Evolutionary conservation across 2,888 invertebrate genomes (phyloP), one percentile per base, ranked within the genome.

Genomic region (Cephus pygmeus): DNA sequence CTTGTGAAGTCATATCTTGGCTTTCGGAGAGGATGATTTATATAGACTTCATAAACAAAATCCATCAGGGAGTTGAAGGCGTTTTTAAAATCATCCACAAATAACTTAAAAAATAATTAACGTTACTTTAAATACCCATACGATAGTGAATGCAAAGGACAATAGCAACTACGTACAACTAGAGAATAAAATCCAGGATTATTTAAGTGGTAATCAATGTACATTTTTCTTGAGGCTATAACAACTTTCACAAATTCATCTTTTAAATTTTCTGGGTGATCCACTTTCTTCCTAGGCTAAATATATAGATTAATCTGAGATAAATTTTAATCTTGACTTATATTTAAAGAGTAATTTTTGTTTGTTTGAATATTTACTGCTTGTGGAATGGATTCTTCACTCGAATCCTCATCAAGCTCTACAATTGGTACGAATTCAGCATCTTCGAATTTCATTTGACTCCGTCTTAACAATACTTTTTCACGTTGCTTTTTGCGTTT

Each of bases 161-260:
- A 23, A 56, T 56, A 56, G 23, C 23, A 23, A 23, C 56, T 73
- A 73, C 75, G 80, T 82, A 91, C 89, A 81, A 88, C 87, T n/a
- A 88, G 85, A 15, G 85, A 86, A 83, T 90, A 91, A 76, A 90
- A 88, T 76, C 91, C 91, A n/a, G 91, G 90, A 77, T 89, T 89
- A 36, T 85, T 81, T 35, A 81, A 75, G 75, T 91, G 91, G 34
- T 90, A 85, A 31, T 89, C 82, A 4, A 88, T 76, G 77, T 91
- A 91, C 6, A 84, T 78, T 75, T 85, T 81, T 78, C 91, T 87
- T 30, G 87, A 84, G 75, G 87, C 84, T 56, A 91, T 74, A 76
- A 90, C 83, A 40, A 86, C 81, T 40, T 88, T 82, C 11, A 86
- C 82, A 69, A 88, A 87, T 15, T 76, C 80, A 69, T 86, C 76